Evolutionary conservation across 1,140 invertebrate species (phyloP), one percentile per base, ranked within the genome.

Genomic region (Macrostomum lignano): DNA sequence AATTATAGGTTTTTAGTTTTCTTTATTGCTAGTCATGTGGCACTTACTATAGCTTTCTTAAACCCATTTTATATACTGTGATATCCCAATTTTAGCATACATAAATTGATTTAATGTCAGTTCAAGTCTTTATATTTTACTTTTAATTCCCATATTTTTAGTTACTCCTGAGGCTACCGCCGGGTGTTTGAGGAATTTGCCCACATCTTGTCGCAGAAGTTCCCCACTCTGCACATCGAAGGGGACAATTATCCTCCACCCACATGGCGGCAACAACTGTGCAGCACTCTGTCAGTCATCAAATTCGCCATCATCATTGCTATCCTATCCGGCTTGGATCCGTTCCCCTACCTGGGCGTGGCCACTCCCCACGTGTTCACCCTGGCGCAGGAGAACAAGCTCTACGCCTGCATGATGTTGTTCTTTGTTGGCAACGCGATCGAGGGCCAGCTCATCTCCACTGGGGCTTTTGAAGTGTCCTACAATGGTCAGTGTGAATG

Each of bases 401-500:
- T 66, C 24, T 93, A 88, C 63, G 71, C 79, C 17, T 82, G 76
- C 55, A 68, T 91, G 61, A 81, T 93, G 73, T 65, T 84, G 45
- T 93, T 91, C 52, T 88, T 94, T 49, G 52, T 88, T 26, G 71
- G 70, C 31, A 93, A 93, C 58, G 72, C 77, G 42, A 61, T 94
- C 34, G 86, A 96, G 65, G 70, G 72, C 2, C 73, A 84, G 48
- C 60, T 96, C 9, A 71, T 94, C 33, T 82, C 84, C 33, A 94
- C 86, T 15, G 88, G 88, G 42, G 86, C 88, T 31, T 96, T 96
- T 67, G 88, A 96, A 67, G 86, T 96, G 49, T 70, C 70, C 40
- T 70, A 88, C 29, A 86, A 93, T 64, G 70, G 70, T 72, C 61
- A 58, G 41, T 38, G 40, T n/a, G n/a, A n/a, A n/a, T n/a, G n/a